phyloP scores from a whole-genome alignment of 2,888 invertebrate species.

The Sthenelais limicola region DNA sequence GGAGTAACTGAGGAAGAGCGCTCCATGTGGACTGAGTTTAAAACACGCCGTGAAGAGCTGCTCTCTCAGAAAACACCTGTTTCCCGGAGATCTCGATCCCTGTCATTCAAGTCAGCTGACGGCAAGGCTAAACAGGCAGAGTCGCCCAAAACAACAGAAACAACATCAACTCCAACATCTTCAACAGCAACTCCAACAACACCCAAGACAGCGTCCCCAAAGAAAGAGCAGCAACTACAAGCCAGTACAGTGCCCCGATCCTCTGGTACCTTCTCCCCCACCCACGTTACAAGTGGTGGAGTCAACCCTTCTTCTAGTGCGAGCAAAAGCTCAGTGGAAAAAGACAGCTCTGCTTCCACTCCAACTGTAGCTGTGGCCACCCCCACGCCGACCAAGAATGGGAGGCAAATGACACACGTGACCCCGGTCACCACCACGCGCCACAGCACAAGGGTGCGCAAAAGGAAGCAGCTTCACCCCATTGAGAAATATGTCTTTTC shows the following conservation, averaged over 20 bases:
- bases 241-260: background rate
- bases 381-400: background rate
- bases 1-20: slow-evolving; percentile 46
- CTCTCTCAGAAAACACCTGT: background rate
- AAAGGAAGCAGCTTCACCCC: slow-evolving; percentile 67
- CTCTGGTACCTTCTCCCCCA: too few relatives aligned
- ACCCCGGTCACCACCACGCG: slow-evolving; percentile 45
- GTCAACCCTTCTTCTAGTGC: too few relatives aligned
- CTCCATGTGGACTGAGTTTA: slow-evolving; percentile 44
- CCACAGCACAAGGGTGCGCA: slow-evolving; percentile 64
- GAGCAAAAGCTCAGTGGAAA: too few relatives aligned
- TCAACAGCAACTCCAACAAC: background rate
- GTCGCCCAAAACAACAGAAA: background rate
- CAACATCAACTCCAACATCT: slow-evolving; percentile 2
- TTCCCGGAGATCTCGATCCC: too few relatives aligned
- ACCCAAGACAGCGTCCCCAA: background rate
- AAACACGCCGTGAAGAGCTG: slow-evolving; percentile 4
- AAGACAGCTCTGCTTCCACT: too few relatives aligned
- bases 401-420: background rate
- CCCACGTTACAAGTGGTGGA: too few relatives aligned
- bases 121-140: too few relatives aligned
- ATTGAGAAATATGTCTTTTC: slow-evolving; percentile 66
- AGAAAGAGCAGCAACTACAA: background rate
- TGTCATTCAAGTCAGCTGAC: too few relatives aligned
- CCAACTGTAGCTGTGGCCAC: background rate